Conservation (phyloP, 35 echinoderm and acorn worm species). For the Ophiothrix spiculata region DNA sequence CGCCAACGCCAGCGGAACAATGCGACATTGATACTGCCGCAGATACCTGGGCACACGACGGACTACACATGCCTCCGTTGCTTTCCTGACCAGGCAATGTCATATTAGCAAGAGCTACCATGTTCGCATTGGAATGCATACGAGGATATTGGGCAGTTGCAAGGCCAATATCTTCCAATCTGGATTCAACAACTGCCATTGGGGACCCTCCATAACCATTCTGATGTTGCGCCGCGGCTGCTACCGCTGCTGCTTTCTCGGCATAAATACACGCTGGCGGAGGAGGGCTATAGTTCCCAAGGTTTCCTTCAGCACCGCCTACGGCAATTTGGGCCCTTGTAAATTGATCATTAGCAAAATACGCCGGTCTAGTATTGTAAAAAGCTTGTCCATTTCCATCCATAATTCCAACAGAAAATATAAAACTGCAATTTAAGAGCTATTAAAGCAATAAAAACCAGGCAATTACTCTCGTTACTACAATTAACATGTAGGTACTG, state of each 20-base stretch:
- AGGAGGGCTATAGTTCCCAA: slow-evolving; percentile 38
- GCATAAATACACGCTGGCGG: slow-evolving; percentile 61
- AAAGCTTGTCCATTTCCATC: background rate
- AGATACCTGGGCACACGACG: background rate
- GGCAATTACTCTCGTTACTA: background rate
- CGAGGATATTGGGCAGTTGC: slow-evolving; percentile 25
- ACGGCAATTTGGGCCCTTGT: background rate
- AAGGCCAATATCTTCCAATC: slow-evolving; percentile 40
- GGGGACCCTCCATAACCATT: slow-evolving; percentile 43
- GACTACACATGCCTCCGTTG: slow-evolving; percentile 13
- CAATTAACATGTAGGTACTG: background rate
- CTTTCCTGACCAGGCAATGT: slow-evolving; percentile 53
- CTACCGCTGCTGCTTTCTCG: slow-evolving; percentile 30
- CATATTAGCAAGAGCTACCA: slow-evolving; percentile 35
- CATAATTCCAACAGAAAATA: background rate
- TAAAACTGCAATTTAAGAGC: slow-evolving; percentile 13
- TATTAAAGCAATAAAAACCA: background rate
- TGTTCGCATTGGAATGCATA: slow-evolving; percentile 27
- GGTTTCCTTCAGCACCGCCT: background rate
- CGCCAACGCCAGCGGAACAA: background rate
- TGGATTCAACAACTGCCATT: slow-evolving; percentile 38
- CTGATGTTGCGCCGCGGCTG: slow-evolving; percentile 3
- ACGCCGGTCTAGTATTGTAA: background rate
- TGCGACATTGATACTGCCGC: background rate
- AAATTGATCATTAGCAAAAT: background rate